Evolutionary conservation across 2,888 invertebrate genomes (phyloP).

Genomic region (Ophioninae sp.): DNA sequence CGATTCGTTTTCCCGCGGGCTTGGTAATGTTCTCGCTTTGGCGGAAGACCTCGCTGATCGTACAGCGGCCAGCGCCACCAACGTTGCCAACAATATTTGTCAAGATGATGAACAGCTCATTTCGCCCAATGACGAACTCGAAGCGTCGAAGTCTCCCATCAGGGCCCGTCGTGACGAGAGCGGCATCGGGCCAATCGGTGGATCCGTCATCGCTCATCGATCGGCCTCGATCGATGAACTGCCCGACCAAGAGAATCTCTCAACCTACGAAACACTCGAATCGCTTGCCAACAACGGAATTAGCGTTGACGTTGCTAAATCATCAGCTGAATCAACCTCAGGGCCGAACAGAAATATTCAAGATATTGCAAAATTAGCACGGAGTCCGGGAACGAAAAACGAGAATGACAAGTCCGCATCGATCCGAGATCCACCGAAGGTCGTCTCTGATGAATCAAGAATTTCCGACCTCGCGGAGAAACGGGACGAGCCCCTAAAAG

Average conservation of each 20-base stretch:
- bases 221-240: constrained; percentile 55
- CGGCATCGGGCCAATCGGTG: constrained; percentile 10
- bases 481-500: background rate
- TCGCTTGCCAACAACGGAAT: constrained; percentile 62
- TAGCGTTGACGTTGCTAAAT: constrained; percentile 63
- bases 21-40: constrained; percentile 65
- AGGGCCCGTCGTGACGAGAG: background rate
- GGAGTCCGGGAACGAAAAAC: constrained; percentile 39
- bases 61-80: constrained; percentile 39
- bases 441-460: background rate
- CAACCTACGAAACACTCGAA: constrained; percentile 36
- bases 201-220: constrained; percentile 5
- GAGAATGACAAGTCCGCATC: constrained; percentile 11
- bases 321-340: constrained; percentile 62
- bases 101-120: background rate
- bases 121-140: background rate
- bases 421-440: background rate
- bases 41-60: constrained; percentile 67
- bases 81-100: constrained; percentile 28
- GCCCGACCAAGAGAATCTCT: constrained; percentile 54
- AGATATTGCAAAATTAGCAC: constrained; percentile 52
- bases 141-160: constrained; percentile 2
- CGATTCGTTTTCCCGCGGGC: constrained; percentile 58
- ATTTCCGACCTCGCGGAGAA: background rate
- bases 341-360: constrained; percentile 51